Evolutionary conservation across 2,888 invertebrate genomes (phyloP), one percentile per base, ranked within the genome.

Genomic region (Zaprionus obscuricornis): DNA sequence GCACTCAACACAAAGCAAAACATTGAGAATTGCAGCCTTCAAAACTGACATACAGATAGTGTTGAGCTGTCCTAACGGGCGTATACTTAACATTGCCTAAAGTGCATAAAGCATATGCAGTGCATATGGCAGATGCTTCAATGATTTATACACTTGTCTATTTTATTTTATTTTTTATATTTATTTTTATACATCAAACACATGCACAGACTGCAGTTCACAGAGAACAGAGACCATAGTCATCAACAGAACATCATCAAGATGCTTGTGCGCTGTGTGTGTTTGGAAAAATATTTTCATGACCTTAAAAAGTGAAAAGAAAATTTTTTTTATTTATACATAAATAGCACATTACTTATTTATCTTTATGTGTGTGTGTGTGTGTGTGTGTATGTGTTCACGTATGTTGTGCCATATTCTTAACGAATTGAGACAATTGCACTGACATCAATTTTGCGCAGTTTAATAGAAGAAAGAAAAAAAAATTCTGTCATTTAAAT

Each of bases 71-170:
- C 17, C 59, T 36, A 31, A 14, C 29, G 27, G 73, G 55, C 72
- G 72, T 73, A 73, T 73, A 66, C 72, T 76, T 63, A 72, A 59
- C 17, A 39, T 56, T 34, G 62, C 31, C 17, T 27, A 34, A 52
- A 58, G 51, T 73, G 64, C 43, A 36, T 26, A 34, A 36, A 34
- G 22, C n/a, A n/a, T n/a, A n/a, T n/a, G n/a, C n/a, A n/a, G n/a
- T n/a, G n/a, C n/a, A n/a, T n/a, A n/a, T n/a, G n/a, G n/a, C 36
- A 27, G 57, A 47, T 70, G 62, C 55, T 54, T 81, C 52, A 62
- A 85, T 71, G 81, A 72, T 85, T 83, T 67, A 59, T 83, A 60
- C 76, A 85, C 56, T 68, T 67, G 64, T 51, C 58, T 27, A 40
- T 33, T 34, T n/a, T n/a, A n/a, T n/a, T n/a, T n/a, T n/a, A n/a